Evolutionary conservation across 2,888 invertebrate genomes (phyloP).

Genomic region (Synergus laeviventris): DNA sequence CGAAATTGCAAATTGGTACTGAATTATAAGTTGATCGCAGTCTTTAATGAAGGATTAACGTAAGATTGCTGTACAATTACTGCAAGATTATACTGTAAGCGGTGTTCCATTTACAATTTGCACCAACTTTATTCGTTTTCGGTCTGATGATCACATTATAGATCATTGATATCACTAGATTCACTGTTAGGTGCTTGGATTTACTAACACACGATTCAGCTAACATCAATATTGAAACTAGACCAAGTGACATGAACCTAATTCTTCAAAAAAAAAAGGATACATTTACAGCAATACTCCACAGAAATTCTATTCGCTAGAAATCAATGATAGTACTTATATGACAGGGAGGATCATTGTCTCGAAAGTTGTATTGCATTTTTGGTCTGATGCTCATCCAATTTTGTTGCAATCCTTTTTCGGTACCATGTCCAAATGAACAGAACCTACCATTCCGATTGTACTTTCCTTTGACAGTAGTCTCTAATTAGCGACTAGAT

Average conservation of each 20-base stretch:
- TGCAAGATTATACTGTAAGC: background rate
- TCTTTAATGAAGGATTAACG: background rate
- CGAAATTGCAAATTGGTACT: slow-evolving; percentile 7
- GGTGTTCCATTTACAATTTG: slow-evolving; percentile 10
- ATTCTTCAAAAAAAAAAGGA: background rate
- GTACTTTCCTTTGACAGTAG: background rate
- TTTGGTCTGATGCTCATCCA: no score
- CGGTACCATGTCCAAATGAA: background rate
- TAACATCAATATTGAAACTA: background rate
- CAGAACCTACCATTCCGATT: background rate
- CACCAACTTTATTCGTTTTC: background rate
- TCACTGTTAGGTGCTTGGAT: background rate
- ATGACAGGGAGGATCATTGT: background rate
- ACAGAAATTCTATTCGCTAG: background rate
- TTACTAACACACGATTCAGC: background rate
- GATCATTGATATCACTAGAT: background rate
- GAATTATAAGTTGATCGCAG: background rate
- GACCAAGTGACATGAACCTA: background rate
- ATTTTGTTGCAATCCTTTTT: background rate
- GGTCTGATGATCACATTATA: background rate
- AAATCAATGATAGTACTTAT: background rate
- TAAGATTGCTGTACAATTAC: background rate
- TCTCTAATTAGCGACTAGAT: background rate
- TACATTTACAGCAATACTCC: background rate
- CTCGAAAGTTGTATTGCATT: background rate